These are phyloP conservation scores for Drosophila bocqueti DNA, from an alignment of 1,140 invertebrate genomes.

Conservation along the genomic window DNA sequence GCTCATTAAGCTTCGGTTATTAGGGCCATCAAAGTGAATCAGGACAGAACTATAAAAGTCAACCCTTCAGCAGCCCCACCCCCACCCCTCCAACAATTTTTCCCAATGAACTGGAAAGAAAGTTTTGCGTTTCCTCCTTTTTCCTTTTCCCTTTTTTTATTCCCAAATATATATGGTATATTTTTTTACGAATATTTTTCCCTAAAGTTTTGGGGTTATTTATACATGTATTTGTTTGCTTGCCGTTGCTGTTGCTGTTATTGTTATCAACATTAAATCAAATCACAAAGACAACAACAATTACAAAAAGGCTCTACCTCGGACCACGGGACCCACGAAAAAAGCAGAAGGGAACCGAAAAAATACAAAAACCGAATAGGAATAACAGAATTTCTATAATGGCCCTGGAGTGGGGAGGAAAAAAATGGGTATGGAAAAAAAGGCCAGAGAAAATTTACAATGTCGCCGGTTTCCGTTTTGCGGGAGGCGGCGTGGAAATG, in stretches of 20 bases:
- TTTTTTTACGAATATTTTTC: constrained; percentile 32
- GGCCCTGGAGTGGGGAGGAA: constrained; percentile 29
- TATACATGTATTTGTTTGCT: constrained; percentile 52
- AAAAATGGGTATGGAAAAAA: constrained; percentile 35
- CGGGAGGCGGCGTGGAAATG: constrained; percentile 5
- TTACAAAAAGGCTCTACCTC: constrained; percentile 72
- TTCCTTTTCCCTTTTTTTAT: constrained; percentile 22
- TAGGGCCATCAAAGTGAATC: constrained; percentile 82
- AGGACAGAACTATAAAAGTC: constrained; percentile 80
- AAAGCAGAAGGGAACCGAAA: constrained; percentile 17
- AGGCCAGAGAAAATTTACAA: constrained; percentile 77
- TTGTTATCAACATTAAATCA: constrained; percentile 84
- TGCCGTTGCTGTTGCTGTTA: constrained; percentile 70
- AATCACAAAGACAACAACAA: constrained; percentile 81
- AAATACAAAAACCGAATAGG: constrained; percentile 52
- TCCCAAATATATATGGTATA: constrained; percentile 16
- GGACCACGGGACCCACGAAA: constrained; percentile 24
- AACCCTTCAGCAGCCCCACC: constrained; percentile 41
- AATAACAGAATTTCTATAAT: constrained; percentile 67
- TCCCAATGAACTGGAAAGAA: constrained; percentile 61
- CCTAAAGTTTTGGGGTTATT: constrained; percentile 70
- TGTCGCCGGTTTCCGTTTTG: constrained; percentile 78
- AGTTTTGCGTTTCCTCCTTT: constrained; percentile 47
- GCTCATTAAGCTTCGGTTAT: constrained; percentile 80
- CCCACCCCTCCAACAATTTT: constrained; percentile 11